Percentiles rank a stretch among this genome's conserved stretches.
phyloP scores from a whole-genome alignment of 2,888 invertebrate species.

The Acholoe squamosa region DNA sequence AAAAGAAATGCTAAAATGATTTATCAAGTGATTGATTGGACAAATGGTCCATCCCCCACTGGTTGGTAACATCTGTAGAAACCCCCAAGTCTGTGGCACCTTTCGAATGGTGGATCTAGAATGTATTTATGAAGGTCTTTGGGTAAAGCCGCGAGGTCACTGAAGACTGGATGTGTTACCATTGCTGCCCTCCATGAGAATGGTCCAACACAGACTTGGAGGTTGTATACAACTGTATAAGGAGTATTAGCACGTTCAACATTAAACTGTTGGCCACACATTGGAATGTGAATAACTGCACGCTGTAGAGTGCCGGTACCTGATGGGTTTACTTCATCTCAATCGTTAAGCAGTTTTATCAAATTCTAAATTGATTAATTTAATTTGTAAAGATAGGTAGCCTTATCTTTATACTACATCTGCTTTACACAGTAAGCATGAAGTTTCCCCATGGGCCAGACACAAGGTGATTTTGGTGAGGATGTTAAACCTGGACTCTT shows the following conservation, averaged over 20 bases:
- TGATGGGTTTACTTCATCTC: neutral
- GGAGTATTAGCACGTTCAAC: neutral
- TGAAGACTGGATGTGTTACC: neutral
- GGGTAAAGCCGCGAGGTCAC: slow-evolving; percentile 53
- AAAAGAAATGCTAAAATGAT: neutral
- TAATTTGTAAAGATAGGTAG: neutral
- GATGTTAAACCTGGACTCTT: neutral
- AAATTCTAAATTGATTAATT: neutral
- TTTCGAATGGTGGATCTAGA: neutral
- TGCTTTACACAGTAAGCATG: neutral
- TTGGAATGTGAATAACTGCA: slow-evolving; percentile 42
- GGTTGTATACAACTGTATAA: neutral
- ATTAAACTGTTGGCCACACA: slow-evolving; percentile 26
- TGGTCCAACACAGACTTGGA: neutral
- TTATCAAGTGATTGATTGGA: slow-evolving; percentile 16
- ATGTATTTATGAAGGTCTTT: slow-evolving; percentile 23
- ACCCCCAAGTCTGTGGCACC: neutral
- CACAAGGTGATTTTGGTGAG: neutral
- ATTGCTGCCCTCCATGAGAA: neutral
- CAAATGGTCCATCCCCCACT: neutral
- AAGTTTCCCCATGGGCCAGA: neutral
- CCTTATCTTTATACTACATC: too few species aligned
- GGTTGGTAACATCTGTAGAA: slow-evolving; percentile 45
- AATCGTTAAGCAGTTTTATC: neutral
- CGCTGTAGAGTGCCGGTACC: neutral